These are phyloP conservation scores for Meteorus sp. DNA, from an alignment of 1,140 invertebrate species.

Conservation along the genomic window DNA sequence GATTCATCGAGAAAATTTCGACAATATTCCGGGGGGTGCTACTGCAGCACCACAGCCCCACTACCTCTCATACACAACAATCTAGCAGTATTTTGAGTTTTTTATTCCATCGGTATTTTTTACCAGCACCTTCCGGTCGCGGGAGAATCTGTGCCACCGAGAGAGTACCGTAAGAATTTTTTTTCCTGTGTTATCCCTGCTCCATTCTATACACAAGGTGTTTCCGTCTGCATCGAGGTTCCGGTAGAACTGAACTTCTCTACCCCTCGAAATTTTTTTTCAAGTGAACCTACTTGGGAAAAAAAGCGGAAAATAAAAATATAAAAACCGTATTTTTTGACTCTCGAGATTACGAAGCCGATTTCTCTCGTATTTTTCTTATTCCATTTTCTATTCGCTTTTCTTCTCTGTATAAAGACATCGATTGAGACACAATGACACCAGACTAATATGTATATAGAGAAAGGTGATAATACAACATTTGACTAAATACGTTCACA, in stretches of 20 bases:
- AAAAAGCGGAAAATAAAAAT: conserved; percentile 19
- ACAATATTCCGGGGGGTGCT: conserved; percentile 15
- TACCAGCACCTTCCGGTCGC: conserved; percentile 37
- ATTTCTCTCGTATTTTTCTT: too few species aligned
- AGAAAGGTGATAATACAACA: too few species aligned
- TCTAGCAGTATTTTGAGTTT: conserved; percentile 43
- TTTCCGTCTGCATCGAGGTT: conserved; percentile 42
- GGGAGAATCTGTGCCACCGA: conserved; percentile 56
- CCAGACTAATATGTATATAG: too few species aligned
- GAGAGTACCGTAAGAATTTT: conserved; percentile 51
- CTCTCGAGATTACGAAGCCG: too few species aligned
- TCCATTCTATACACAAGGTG: conserved; percentile 38
- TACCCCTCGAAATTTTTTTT: conserved; percentile 26
- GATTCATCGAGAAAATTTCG: conserved; percentile 18
- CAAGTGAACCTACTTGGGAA: background rate
- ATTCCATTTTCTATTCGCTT: too few species aligned
- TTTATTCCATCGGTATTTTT: conserved; percentile 32
- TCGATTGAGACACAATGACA: too few species aligned
- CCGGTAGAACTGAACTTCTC: background rate
- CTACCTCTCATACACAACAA: conserved; percentile 29
- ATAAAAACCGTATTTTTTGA: too few species aligned
- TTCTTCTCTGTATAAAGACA: too few species aligned
- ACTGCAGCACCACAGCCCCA: conserved; percentile 3
- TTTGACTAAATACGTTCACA: too few species aligned
- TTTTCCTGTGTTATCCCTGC: conserved; percentile 31